phyloP scores from a whole-genome alignment of 2,888 invertebrate genomes.

The Labia minor region DNA sequence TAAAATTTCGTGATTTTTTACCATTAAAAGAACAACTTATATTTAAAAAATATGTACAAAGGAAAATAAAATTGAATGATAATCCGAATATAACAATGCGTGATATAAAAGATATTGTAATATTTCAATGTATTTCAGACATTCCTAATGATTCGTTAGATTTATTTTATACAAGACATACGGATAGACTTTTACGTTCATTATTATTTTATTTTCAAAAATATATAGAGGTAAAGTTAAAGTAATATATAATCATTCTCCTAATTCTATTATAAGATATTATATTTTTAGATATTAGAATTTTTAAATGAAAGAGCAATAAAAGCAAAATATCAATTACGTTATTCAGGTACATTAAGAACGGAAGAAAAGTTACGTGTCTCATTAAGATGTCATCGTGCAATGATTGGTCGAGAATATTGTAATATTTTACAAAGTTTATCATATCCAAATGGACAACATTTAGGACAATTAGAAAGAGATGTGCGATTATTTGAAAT shows the following conservation, averaged over 20 bases:
- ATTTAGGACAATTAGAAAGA: slow-evolving; percentile 49
- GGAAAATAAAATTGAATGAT: slow-evolving; percentile 44
- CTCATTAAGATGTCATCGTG: slow-evolving; percentile 47
- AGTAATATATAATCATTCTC: too few relatives aligned
- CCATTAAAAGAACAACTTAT: slow-evolving; percentile 46
- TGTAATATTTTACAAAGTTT: slow-evolving; percentile 43
- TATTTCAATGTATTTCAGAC: slow-evolving; percentile 42
- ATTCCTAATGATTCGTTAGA: slow-evolving; percentile 48
- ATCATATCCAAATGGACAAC: slow-evolving; percentile 42
- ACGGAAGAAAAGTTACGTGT: slow-evolving; percentile 42
- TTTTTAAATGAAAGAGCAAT: slow-evolving; percentile 43
- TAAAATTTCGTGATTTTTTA: slow-evolving; percentile 44
- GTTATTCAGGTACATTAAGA: slow-evolving; percentile 41
- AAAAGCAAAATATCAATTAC: slow-evolving; percentile 43
- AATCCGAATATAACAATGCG: slow-evolving; percentile 48
- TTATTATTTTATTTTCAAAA: slow-evolving; percentile 51
- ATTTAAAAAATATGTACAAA: slow-evolving; percentile 47
- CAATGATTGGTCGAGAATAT: slow-evolving; percentile 51
- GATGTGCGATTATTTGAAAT: slow-evolving; percentile 51
- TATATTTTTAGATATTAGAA: slow-evolving; percentile 35
- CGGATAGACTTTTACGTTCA: slow-evolving; percentile 52
- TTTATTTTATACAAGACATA: slow-evolving; percentile 46
- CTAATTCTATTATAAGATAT: too few relatives aligned
- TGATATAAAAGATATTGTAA: slow-evolving; percentile 49
- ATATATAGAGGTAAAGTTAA: slow-evolving; percentile 50